Conservation (phyloP, 2,888 invertebrate species). For the Tanytarsus gracilentus region DNA sequence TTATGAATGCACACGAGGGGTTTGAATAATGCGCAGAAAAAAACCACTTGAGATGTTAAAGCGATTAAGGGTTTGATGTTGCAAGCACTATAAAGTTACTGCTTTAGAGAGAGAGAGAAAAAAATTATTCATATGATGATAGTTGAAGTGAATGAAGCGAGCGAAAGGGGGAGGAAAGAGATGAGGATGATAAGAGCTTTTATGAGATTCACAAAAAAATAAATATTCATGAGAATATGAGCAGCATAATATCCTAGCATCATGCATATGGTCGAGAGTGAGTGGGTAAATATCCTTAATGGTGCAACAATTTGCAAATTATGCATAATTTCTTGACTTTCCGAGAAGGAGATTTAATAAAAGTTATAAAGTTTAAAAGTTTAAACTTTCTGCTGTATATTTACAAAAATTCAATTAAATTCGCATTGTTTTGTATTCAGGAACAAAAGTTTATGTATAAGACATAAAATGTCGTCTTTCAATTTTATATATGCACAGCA, state of each 20-base stretch:
- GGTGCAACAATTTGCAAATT: conserved; percentile 20
- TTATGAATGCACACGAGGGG: not conserved
- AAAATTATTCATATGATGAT: conserved; percentile 8
- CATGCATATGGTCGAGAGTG: too few species aligned
- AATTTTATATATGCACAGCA: not conserved
- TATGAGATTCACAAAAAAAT: conserved; percentile 1
- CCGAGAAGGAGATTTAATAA: not conserved
- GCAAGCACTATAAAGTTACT: too few species aligned
- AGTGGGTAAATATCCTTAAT: not conserved
- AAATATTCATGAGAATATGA: conserved; percentile 24
- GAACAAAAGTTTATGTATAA: not conserved
- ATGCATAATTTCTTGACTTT: not conserved
- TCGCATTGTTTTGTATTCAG: too few species aligned
- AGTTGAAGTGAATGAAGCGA: not conserved
- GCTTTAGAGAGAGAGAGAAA: not conserved
- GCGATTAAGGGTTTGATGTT: conserved; percentile 8
- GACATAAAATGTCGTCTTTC: not conserved
- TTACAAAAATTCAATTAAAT: too few species aligned
- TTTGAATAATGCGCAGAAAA: not conserved
- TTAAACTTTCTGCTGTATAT: too few species aligned
- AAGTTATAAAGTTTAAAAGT: too few species aligned
- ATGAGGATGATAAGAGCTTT: conserved; percentile 17
- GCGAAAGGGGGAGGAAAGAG: not conserved
- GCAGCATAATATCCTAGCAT: too few species aligned
- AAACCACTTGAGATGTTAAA: conserved; percentile 27